phyloP scores from a whole-genome alignment of 2,797 vertebrate genomes.

The Galaxias olidus region DNA sequence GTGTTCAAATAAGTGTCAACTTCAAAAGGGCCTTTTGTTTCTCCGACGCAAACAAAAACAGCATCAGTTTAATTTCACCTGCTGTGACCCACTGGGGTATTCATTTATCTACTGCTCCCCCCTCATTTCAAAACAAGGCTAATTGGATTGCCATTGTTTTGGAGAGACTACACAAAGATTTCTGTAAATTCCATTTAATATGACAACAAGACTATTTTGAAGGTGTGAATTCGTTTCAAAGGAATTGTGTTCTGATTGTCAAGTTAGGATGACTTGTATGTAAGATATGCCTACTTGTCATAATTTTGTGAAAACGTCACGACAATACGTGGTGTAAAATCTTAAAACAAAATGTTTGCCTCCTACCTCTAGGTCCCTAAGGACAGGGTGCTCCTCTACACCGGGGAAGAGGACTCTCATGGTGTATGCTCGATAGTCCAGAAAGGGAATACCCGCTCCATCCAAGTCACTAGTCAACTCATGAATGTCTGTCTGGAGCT shows the following conservation, averaged over 20 bases:
- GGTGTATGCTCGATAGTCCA: conserved; percentile 95
- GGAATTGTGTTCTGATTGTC: no score
- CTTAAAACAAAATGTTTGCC: no score
- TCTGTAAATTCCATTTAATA: neutral
- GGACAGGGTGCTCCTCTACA: conserved; percentile 97
- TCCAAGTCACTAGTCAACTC: conserved; percentile 98
- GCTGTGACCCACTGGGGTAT: conserved; percentile 56
- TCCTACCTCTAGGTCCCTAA: conserved; percentile 93
- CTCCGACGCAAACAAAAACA: conserved; percentile 59
- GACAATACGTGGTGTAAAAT: no score
- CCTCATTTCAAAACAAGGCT: conserved; percentile 52
- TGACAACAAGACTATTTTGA: neutral
- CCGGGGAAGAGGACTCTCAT: conserved; percentile 98
- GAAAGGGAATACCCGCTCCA: conserved; percentile 94
- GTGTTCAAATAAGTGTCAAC: conserved; percentile 32
- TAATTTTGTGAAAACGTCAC: no score
- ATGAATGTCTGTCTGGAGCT: conserved; percentile 97
- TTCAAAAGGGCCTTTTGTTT: conserved; percentile 65
- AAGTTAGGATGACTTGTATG: no score
- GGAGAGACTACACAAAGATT: neutral
- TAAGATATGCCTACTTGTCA: neutral
- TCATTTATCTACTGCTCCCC: conserved; percentile 56
- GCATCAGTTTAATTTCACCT: conserved; percentile 61
- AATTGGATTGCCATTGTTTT: conserved; percentile 55
- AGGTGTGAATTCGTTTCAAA: no score